Conservation (phyloP, 1,140 invertebrate species). For the Nasonia longicornis region DNA sequence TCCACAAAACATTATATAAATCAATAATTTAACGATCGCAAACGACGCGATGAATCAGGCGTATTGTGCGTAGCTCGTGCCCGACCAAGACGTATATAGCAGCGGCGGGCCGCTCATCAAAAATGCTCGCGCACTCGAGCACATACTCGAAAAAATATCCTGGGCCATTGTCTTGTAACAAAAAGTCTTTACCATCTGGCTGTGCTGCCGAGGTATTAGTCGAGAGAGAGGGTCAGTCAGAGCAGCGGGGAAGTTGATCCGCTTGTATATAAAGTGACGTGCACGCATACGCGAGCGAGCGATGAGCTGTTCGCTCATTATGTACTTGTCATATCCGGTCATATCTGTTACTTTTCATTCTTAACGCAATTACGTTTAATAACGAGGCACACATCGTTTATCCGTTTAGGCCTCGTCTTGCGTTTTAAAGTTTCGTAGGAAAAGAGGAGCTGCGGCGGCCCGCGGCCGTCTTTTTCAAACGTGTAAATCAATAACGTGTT, state of each 20-base stretch:
- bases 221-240: background rate
- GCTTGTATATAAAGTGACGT: background rate
- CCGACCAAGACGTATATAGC: background rate
- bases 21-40: background rate
- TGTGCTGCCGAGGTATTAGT: background rate
- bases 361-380: background rate
- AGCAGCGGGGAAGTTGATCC: background rate
- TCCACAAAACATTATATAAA: background rate
- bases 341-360: constrained; percentile 1
- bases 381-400: background rate
- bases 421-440: background rate
- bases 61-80: background rate
- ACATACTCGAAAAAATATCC: background rate
- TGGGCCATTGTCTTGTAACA: background rate
- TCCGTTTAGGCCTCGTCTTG: too few relatives aligned
- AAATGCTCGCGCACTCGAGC: background rate
- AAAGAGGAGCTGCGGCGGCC: background rate
- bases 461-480: background rate
- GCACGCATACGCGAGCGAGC: too few relatives aligned
- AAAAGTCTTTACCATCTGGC: background rate
- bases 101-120: background rate
- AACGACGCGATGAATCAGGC: background rate
- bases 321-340: background rate
- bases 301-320: constrained; percentile 2
- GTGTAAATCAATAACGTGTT: too few relatives aligned